These are phyloP conservation scores for Unio pictorum DNA, from an alignment of 2,888 invertebrate species.

Conservation along the genomic window DNA sequence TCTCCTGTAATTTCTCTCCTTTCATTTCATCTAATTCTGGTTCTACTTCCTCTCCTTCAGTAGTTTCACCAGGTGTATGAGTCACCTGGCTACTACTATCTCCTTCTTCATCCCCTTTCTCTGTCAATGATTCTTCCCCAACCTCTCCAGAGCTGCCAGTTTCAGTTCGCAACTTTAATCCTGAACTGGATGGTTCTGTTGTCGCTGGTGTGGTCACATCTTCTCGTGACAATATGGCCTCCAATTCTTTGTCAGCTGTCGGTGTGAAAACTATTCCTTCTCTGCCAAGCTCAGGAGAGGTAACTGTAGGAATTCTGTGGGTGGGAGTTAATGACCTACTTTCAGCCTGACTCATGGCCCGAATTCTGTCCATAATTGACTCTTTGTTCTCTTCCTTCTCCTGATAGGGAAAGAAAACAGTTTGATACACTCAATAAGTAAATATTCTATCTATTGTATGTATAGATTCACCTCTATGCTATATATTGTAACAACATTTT, in stretches of 20 bases:
- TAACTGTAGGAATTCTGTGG: slow-evolving; percentile 9
- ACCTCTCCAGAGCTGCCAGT: no score
- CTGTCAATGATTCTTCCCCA: no score
- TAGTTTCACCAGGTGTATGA: slow-evolving; percentile 14
- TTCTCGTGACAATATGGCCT: slow-evolving; percentile 47
- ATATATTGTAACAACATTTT: no score
- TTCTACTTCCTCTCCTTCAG: slow-evolving; percentile 8
- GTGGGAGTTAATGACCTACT: slow-evolving; percentile 20
- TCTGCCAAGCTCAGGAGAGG: slow-evolving; percentile 44
- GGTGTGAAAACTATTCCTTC: slow-evolving; percentile 51
- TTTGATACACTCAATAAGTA: no score
- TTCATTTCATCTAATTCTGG: slow-evolving; percentile 1
- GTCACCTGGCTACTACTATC: slow-evolving; percentile 18
- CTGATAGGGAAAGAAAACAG: slow-evolving; percentile 15
- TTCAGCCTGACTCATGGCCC: slow-evolving; percentile 33
- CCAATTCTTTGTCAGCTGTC: slow-evolving; percentile 58
- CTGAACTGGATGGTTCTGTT: slow-evolving; percentile 14
- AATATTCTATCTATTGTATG: no score
- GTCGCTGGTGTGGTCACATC: slow-evolving; percentile 18
- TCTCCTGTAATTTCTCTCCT: slow-evolving; percentile 13
- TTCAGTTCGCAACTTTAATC: slow-evolving; percentile 1
- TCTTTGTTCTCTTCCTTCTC: slow-evolving; percentile 32
- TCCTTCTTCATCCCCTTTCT: slow-evolving; percentile 3
- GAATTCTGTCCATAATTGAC: slow-evolving; percentile 41
- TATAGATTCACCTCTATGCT: no score